Conservation (phyloP, 2,113 vertebrate genomes). For the Uria lomvia region DNA sequence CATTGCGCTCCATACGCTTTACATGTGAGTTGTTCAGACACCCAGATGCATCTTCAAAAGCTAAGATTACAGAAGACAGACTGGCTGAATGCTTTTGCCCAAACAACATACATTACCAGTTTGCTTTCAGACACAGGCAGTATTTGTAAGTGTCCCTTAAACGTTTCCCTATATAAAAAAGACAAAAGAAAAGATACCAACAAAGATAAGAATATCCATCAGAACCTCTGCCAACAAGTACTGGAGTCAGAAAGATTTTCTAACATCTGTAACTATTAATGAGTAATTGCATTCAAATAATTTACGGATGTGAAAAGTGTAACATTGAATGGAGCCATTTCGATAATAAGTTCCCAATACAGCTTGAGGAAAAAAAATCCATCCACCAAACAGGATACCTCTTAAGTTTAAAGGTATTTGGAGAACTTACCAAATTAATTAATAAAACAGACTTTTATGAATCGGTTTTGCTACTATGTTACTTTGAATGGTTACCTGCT, state of each 20-base stretch:
- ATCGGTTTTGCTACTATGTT: background rate
- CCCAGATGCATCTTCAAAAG: slow-evolving; percentile 61
- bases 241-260: background rate
- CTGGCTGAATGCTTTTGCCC: background rate
- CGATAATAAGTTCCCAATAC: background rate
- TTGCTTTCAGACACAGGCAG: background rate
- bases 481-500: background rate
- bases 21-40: background rate
- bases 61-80: background rate
- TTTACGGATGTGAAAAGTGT: background rate
- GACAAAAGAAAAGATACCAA: background rate
- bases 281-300: background rate
- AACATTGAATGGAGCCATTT: background rate
- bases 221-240: slow-evolving; percentile 39
- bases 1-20: background rate
- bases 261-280: slow-evolving; percentile 46
- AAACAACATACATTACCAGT: background rate
- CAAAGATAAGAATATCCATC: slow-evolving; percentile 40
- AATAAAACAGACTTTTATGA: accelerated
- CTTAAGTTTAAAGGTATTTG: background rate
- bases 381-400: background rate
- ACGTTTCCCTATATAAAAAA: background rate
- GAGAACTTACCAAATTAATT: background rate
- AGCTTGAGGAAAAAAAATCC: background rate
- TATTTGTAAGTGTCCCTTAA: background rate